Percentiles rank a stretch among this genome's conserved stretches.
Conservation (phyloP, 2,888 invertebrate genomes). For the Rapana venosa region DNA sequence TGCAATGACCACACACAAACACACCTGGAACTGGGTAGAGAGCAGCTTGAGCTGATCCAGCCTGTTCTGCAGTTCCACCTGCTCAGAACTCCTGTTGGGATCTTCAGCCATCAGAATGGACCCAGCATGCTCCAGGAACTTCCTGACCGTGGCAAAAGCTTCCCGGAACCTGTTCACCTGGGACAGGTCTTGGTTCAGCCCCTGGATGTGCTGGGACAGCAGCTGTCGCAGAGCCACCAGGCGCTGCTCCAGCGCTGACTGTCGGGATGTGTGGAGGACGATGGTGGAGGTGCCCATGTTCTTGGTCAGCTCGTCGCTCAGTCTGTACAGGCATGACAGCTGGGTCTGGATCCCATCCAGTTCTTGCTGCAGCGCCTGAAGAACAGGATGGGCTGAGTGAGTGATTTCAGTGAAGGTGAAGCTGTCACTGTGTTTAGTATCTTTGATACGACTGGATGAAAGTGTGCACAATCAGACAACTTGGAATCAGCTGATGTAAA, state of each 20-base stretch:
- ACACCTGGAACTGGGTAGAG: slow-evolving; percentile 63
- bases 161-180: slow-evolving; percentile 66
- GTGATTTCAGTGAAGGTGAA: too few relatives aligned
- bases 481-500: too few relatives aligned
- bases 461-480: too few relatives aligned
- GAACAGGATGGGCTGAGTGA: too few relatives aligned
- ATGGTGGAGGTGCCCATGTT: slow-evolving; percentile 70
- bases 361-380: slow-evolving; percentile 66
- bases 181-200: slow-evolving; percentile 63
- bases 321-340: slow-evolving; percentile 79
- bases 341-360: slow-evolving; percentile 68
- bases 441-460: too few relatives aligned
- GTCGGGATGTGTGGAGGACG: slow-evolving; percentile 68
- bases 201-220: slow-evolving; percentile 63
- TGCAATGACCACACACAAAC: background rate
- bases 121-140: slow-evolving; percentile 67
- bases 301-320: slow-evolving; percentile 70
- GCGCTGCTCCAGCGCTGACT: slow-evolving; percentile 70
- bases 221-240: slow-evolving; percentile 66
- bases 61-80: slow-evolving; percentile 58
- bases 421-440: too few relatives aligned
- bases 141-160: slow-evolving; percentile 63
- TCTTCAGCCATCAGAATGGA: slow-evolving; percentile 63
- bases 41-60: slow-evolving; percentile 67
- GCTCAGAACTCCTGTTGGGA: slow-evolving; percentile 66